A percentile compares a stretch with the other conserved stretches of the same genome.
Conservation (phyloP, 2,113 vertebrate genomes). For the Shinisaurus crocodilurus region DNA sequence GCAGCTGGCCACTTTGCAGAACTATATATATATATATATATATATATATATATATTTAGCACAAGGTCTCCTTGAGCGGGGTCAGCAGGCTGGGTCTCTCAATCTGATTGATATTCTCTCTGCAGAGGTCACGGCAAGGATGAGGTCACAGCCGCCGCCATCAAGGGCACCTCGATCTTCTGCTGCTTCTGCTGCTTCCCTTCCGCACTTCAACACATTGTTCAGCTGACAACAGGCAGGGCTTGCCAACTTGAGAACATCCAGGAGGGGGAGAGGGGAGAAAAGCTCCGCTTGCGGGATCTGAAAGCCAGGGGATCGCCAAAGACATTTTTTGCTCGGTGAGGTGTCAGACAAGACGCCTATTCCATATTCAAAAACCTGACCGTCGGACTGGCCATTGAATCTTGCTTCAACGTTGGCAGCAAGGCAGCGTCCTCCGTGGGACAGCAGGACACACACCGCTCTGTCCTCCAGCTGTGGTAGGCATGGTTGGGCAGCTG, state of each 20-base stretch:
- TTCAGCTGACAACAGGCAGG: not conserved
- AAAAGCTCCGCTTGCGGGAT: not conserved
- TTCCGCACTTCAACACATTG: fast-evolving
- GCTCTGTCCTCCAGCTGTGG: no score
- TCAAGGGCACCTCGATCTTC: constrained; percentile 23
- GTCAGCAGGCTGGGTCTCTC: not conserved
- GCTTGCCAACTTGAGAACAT: not conserved
- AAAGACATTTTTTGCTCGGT: no score
- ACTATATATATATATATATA: no score
- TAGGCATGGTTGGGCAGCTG: no score
- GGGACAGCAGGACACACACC: no score
- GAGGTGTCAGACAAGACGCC: no score
- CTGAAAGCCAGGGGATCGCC: no score
- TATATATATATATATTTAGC: constrained; percentile 34
- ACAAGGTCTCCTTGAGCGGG: constrained; percentile 44
- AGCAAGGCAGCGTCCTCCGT: no score
- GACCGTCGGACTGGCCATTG: no score
- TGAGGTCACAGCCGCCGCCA: not conserved
- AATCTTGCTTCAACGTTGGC: no score
- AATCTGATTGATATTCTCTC: constrained; percentile 58
- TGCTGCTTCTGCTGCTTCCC: not conserved
- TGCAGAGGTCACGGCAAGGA: not conserved
- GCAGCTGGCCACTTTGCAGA: not conserved
- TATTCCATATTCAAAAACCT: no score
- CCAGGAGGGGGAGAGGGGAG: no score